Percentiles rank a stretch among this genome's conserved stretches.
Conservation (phyloP, 1,140 invertebrate genomes). For the Drosophila erecta region DNA sequence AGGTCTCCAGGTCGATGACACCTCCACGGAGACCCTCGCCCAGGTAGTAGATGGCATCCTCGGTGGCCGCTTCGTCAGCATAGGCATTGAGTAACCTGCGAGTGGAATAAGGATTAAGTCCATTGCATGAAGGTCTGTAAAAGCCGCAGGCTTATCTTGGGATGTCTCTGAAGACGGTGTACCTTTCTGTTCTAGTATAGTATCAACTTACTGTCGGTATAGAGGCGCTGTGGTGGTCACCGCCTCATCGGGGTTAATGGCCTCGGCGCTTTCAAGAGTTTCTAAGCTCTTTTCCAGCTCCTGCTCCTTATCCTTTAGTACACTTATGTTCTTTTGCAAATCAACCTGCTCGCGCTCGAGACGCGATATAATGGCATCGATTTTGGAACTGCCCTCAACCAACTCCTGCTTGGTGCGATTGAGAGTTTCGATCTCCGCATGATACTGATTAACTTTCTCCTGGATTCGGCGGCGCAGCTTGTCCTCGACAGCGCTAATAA, state of each 20-base stretch:
- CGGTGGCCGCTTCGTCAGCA: slow-evolving; percentile 98
- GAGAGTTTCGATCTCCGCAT: slow-evolving; percentile 96
- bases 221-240: slow-evolving; percentile 98
- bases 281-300: slow-evolving; percentile 93
- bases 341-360: slow-evolving; percentile 94
- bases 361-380: slow-evolving; percentile 92
- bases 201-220: slow-evolving; percentile 94
- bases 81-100: slow-evolving; percentile 95
- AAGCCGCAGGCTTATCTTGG: too few species aligned
- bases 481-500: slow-evolving; percentile 97
- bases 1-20: slow-evolving; percentile 97
- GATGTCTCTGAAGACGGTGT: too few species aligned
- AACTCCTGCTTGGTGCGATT: slow-evolving; percentile 95
- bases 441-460: slow-evolving; percentile 94
- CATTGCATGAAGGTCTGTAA: too few species aligned
- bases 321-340: slow-evolving; percentile 93
- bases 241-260: slow-evolving; percentile 97
- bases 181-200: too few species aligned
- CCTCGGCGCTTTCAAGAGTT: slow-evolving; percentile 91
- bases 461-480: slow-evolving; percentile 94
- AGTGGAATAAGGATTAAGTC: background rate
- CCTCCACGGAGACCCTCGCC: slow-evolving; percentile 97
- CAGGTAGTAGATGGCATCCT: slow-evolving; percentile 99
- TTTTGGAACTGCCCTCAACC: slow-evolving; percentile 92
- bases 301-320: slow-evolving; percentile 93